These are phyloP conservation scores for Cetonia aurata DNA, from an alignment of 2,888 invertebrate species.

Conservation along the genomic window DNA sequence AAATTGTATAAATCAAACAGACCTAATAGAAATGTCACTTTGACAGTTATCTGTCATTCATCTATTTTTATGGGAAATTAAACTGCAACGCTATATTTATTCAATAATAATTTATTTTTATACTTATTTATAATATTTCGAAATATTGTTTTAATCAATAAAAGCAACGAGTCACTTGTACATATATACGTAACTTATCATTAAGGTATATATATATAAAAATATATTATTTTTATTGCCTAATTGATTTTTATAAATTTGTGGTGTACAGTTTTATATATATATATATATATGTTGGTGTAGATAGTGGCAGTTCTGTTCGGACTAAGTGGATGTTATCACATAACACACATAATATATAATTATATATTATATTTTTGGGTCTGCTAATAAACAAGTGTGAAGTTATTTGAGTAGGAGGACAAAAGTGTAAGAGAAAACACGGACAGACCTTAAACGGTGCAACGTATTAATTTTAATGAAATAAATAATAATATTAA, in stretches of 20 bases:
- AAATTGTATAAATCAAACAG: too few species aligned
- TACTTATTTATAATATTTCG: too few species aligned
- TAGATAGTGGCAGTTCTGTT: slow-evolving; percentile 59
- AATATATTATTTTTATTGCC: slow-evolving; percentile 54
- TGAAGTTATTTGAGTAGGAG: slow-evolving; percentile 52
- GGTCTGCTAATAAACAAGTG: slow-evolving; percentile 62
- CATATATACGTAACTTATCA: slow-evolving; percentile 55
- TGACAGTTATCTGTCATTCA: too few species aligned
- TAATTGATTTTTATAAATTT: slow-evolving; percentile 57
- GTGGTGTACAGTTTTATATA: slow-evolving; percentile 63
- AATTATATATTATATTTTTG: slow-evolving; percentile 64
- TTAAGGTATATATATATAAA: slow-evolving; percentile 54
- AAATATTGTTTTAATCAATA: background rate
- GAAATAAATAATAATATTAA: slow-evolving; percentile 2
- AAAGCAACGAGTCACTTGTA: slow-evolving; percentile 30
- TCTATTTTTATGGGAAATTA: too few species aligned
- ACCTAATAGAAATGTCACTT: too few species aligned
- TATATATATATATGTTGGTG: slow-evolving; percentile 56
- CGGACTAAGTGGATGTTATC: slow-evolving; percentile 41
- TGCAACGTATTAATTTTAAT: slow-evolving; percentile 2
- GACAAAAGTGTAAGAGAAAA: slow-evolving; percentile 59
- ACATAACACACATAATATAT: slow-evolving; percentile 58
- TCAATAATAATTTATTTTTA: too few species aligned
- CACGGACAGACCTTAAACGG: slow-evolving; percentile 45
- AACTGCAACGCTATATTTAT: too few species aligned